Conservation (phyloP, 2,797 vertebrate genomes). For the Tamandua tetradactyla region DNA sequence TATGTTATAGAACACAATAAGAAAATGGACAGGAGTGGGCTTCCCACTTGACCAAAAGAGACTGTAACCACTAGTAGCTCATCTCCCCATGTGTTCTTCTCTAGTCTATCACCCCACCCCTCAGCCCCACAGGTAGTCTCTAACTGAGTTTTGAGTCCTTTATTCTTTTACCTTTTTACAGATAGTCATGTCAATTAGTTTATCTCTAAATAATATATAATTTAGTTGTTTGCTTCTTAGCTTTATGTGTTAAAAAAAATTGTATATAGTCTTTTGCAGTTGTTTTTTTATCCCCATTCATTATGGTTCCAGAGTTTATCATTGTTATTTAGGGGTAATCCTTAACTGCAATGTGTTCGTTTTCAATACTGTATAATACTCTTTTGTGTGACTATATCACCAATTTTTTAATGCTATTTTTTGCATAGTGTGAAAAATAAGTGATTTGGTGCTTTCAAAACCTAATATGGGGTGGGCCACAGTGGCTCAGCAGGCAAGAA, state of each 20-base stretch:
- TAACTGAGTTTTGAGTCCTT: background rate
- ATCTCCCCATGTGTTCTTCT: background rate
- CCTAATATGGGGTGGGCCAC: too few species aligned
- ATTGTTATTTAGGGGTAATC: background rate
- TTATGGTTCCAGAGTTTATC: background rate
- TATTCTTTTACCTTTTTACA: constrained; percentile 10
- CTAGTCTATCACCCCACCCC: too few species aligned
- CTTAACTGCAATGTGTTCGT: background rate
- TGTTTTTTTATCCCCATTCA: background rate
- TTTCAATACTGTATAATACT: background rate
- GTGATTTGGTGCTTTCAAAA: too few species aligned
- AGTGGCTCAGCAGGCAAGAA: too few species aligned
- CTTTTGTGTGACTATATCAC: background rate
- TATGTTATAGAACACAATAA: background rate
- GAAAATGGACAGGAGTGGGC: background rate
- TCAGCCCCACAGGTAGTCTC: background rate
- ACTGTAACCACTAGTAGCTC: background rate
- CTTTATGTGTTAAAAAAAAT: background rate
- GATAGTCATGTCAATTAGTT: background rate
- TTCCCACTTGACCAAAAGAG: background rate
- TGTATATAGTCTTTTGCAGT: background rate
- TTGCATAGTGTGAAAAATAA: too few species aligned
- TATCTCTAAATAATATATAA: background rate
- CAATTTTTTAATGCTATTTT: too few species aligned
- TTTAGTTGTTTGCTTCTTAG: background rate